Evolutionary conservation across 2,797 vertebrate species (phyloP), one percentile per base, ranked within the genome.

Genomic region (Parauchenoglanis ngamensis): DNA sequence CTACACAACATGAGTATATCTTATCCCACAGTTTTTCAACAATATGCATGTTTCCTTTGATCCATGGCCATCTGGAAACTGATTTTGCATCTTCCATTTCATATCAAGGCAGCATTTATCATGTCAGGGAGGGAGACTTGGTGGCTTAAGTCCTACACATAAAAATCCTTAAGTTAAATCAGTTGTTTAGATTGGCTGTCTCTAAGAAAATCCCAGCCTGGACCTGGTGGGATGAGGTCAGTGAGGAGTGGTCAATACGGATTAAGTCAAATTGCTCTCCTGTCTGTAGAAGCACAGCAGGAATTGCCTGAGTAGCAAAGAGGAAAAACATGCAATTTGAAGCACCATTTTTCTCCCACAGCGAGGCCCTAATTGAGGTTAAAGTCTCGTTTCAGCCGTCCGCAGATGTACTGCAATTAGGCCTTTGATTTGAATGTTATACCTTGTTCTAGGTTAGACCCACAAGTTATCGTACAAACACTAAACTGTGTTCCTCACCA

Each of bases 111-210:
- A 79, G 89, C 92, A 92, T 95, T 94, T 77, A 93, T 95, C 94
- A 44, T 46, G 78, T 61, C 78, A 44, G 23, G 23, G 11, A 44
- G 23, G 11, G 23, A n/a, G 86, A 90, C 91, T 84, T 85, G 89
- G 92, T 92, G 92, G 90, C 92, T 93, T 92, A 91, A 31, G 88
- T 85, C 88, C 76, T 78, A 49, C 86, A 87, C 87, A 57, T 73
- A 63, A 92, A 86, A 89, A 89, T 91, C 90, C 73, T 93, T 80
- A 92, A 91, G 94, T 93, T 93, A 93, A 94, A 95, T 94, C 92
- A 91, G 92, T 93, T 95, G 95, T 96, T 96, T 95, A 94, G 93
- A 94, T 95, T 94, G 94, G 93, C 92, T 94, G 94, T 94, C 93
- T 94, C 89, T 49, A 90, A 93, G 92, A 94, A 95, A 95, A 95